Evolutionary conservation across 2,797 vertebrate genomes (phyloP), one percentile per base, ranked within the genome.

Genomic region (Lemur catta): DNA sequence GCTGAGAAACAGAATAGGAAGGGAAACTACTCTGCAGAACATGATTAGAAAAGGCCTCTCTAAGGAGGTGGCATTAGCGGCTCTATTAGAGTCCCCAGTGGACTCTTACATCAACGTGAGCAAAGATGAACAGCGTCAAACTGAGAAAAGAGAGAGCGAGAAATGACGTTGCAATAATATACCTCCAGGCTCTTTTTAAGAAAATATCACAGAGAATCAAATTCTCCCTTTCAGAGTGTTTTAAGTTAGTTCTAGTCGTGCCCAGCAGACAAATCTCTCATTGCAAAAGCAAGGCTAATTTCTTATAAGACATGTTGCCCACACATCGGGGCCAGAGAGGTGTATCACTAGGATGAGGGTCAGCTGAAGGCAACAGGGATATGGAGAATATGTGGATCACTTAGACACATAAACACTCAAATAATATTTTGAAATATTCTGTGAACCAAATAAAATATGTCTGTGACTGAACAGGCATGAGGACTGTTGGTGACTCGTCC

Each of bases 391-490:
- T 22, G 14, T 24, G 22, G 26, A n/a, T 78, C 28, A 33, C 46
- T 35, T 15, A 74, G 79, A 80, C 61, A 63, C 0, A 46, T 22
- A 50, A 75, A 81, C 74, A 86, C 59, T 79, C 38, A 78, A 63
- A 74, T 46, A 50, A 52, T 84, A 35, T 75, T 81, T 22, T 33
- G 67, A 88, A 94, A 41, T 82, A 78, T 4, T 92, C 48, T 33
- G 11, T 87, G 46, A 33, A 71, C 46, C 76, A 72, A 89, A 61
- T 76, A 84, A 92, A 95, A 72, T 33, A 50, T 46, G 43, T 46
- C 55, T 55, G 17, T 52, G 50, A 65, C 57, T 79, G 8, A 89
- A 59, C 5, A 50, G 38, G 46, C 20, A 33, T 90, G 55, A 93
- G 46, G 38, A 76, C 46, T 71, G 30, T 76, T 78, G 59, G 63